Conservation (phyloP, 1,140 invertebrate species). For the Heterodera schachtii region DNA sequence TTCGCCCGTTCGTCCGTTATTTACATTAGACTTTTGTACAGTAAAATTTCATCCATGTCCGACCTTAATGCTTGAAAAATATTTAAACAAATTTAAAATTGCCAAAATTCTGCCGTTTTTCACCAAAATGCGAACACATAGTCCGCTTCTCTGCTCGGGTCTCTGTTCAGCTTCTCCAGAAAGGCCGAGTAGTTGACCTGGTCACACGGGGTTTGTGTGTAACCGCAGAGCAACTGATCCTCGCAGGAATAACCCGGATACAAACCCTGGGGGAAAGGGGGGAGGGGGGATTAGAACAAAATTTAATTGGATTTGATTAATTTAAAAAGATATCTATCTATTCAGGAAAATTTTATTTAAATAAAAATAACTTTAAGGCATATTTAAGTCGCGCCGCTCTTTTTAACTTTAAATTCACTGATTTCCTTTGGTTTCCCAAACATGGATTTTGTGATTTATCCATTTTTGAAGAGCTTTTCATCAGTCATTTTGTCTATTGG, state of each 20-base stretch:
- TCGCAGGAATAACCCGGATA: conserved; percentile 65
- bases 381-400: too few species aligned
- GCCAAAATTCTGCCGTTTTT: conserved; percentile 38
- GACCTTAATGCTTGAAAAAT: conserved; percentile 20
- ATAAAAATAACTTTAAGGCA: too few species aligned
- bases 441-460: too few species aligned
- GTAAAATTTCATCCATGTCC: conserved; percentile 16
- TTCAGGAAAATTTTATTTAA: too few species aligned
- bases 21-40: conserved; percentile 27
- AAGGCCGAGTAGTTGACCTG: conserved; percentile 64
- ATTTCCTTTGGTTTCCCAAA: too few species aligned
- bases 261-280: conserved; percentile 34
- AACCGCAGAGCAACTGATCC: conserved; percentile 62
- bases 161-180: conserved; percentile 62
- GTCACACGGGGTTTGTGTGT: conserved; percentile 56
- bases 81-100: conserved; percentile 3
- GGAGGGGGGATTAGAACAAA: neutral
- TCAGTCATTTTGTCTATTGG: too few species aligned
- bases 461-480: too few species aligned
- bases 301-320: too few species aligned
- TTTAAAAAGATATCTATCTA: too few species aligned
- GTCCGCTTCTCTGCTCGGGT: conserved; percentile 57
- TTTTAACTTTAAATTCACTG: too few species aligned
- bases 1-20: neutral
- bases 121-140: conserved; percentile 65